Base-by-base conservation (phyloP, 37 sponge, comb jelly and placozoan genomes). In the Oopsacas minuta region DNA sequence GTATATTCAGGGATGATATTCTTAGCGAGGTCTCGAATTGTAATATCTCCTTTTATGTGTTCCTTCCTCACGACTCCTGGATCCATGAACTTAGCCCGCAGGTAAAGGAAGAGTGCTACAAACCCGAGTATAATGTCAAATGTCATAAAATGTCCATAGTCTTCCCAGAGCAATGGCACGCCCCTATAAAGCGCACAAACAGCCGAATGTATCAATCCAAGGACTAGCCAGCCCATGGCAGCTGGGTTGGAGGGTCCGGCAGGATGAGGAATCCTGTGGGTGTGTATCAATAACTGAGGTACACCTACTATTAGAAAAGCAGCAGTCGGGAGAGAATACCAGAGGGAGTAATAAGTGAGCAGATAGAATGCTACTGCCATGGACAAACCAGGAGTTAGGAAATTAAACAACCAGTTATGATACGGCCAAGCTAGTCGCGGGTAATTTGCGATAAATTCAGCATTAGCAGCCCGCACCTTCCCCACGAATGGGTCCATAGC, bases 191-290 rank as follows among this genome's bases (percentile, higher is more conserved):
- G 7, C 28, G 75, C 75, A 12, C 75, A 61, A 25, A 37, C 0
- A 25, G 84, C 49, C 28, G 39, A 39, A 12, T 38, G 84, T 39
- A 39, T 30, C 0, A 83, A 37, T 1, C 84, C 84, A 0, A 83
- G 49, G 38, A 39, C 39, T 35, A 83, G 84, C 84, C 84, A 83
- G 1, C 84, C 84, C 42, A 38, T 83, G 38, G 84, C 84, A 1
- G 39, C 39, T 39, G 42, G 39, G 84, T 23, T 39, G 1, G 84
- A 5, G 49, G 84, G 39, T 5, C 75, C 30, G 75, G 75, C 75
- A 12, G 75, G 75, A 34, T 61, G 75, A 25, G 75, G 17, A 20
- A 61, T 61, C 17, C 75, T 25, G 30, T 61, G 75, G 1, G 75
- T 61, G 75, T 61, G 75, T 5, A 61, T 12, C 28, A 61, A 34